Base-by-base conservation (phyloP, 1,140 invertebrate genomes). In the Bicyclus anynana region DNA sequence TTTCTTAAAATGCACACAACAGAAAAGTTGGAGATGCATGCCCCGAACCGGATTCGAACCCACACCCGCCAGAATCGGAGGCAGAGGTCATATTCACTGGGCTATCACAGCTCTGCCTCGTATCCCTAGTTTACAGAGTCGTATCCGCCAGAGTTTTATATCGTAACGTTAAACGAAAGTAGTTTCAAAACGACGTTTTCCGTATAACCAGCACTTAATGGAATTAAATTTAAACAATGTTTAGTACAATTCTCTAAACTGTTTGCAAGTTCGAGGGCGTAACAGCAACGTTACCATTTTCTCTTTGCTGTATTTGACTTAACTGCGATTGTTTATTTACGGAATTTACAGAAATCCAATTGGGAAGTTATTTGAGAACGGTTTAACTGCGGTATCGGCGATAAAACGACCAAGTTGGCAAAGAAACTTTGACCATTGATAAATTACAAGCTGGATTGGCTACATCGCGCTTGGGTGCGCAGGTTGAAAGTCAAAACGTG, bases 151-250 rank as follows among this genome's bases (percentile, higher is more conserved):
- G 47, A 58, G 72, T 79, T 79, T 80, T 80, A 72, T 70, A 71
- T 51, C 57, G 47, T 58, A 65, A 79, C 77, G 76, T 80, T 81
- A 72, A 76, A 80, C 76, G 62, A 73, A 77, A 74, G 65, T 50
- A 57, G 65, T 69, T 78, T 80, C 65, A 53, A 67, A 73, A 74
- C 63, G 62, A 61, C 37, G 59, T 63, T 67, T 66, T 49, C 40
- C 51, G 44, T 38, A 48, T 53, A 53, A 33, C 57, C 48, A 21
- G 57, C 1, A 26, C 49, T 53, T 53, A 59, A 59, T 53, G 26
- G 33, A 48, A 59, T 53, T 59, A 59, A 53, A 13, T 53, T 53
- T 48, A 48, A 48, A 48, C 42, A 48, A 37, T 20, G 37, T 44
- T 57, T 46, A 57, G 44, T 56, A 17, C 46, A 7, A 56, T 49